Base-by-base conservation (phyloP, 2,888 invertebrate genomes). In the Ormyrus thymus region DNA sequence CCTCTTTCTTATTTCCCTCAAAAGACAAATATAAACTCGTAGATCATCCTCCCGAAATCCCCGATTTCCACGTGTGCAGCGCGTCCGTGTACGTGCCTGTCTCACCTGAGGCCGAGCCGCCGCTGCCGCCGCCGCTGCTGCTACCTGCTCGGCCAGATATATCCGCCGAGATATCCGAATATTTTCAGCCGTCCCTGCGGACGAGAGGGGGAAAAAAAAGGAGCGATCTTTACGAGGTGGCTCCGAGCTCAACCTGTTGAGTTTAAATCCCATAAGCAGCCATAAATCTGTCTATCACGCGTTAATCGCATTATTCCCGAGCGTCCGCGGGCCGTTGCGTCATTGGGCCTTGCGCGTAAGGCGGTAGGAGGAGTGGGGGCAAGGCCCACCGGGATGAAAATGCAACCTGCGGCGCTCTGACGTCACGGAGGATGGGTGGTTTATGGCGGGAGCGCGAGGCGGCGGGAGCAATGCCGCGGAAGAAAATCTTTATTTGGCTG, bases 221-320 rank as follows among this genome's bases (percentile, higher is more conserved):
- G 29, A 29, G 6, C 83, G 83, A 86, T 85, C 84, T 85, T 59
- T 9, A 29, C 46, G 29, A 61, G 50, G 62, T 76, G 68, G 64
- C 62, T 48, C 58, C 76, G 68, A 71, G 75, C 76, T 77, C 83
- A 84, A 87, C 86, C 86, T 87, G 87, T 87, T 87, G 86, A 86
- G 86, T 87, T 86, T 85, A 85, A 87, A 87, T 86, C 86, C 84
- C 83, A 82, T 85, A 85, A 86, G 86, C 83, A 82, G 84, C 79
- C 82, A 84, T 86, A 86, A 87, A 86, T 87, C 86, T 85, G 83
- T 84, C 83, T 82, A 84, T 84, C 84, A 82, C 74, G 81, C 82
- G 29, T 29, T 87, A 87, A 87, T 85, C 87, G 86, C 86, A 86
- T 87, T 87, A 86, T 85, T 86, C 80, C 76, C 69, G 46, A 72